phyloP scores from a whole-genome alignment of 1,140 invertebrate genomes.

The Bombus cullumanus region DNA sequence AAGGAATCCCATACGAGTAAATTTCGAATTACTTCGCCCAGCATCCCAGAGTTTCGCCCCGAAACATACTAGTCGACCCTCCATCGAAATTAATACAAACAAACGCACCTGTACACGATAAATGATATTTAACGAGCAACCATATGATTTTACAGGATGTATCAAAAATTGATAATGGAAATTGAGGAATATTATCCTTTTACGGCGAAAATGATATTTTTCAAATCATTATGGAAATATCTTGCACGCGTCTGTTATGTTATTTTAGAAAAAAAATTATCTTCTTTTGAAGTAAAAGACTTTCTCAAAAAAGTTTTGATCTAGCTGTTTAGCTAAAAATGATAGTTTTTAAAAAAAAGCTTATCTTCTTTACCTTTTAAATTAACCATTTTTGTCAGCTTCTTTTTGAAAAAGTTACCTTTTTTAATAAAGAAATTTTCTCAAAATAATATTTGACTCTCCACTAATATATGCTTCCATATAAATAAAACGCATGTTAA shows the following conservation, averaged over 20 bases:
- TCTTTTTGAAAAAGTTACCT: neutral
- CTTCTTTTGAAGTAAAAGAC: neutral
- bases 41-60: constrained; percentile 1
- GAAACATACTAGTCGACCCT: neutral
- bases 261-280: neutral
- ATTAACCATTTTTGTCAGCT: neutral
- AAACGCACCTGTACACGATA: neutral
- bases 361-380: no score
- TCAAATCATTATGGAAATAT: neutral
- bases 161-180: neutral
- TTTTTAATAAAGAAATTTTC: neutral
- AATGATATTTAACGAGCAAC: constrained; percentile 24
- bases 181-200: neutral
- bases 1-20: constrained; percentile 22
- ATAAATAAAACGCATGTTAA: no score
- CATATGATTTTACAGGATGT: neutral
- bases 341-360: no score
- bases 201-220: neutral
- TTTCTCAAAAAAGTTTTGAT: no score
- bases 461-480: no score
- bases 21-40: constrained; percentile 34
- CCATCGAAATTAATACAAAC: constrained; percentile 28
- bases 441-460: neutral
- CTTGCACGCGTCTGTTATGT: neutral
- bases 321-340: no score